Evolutionary conservation across 64 coral and sea anemone species (phyloP).

Genomic region (Orbicella faveolata): DNA sequence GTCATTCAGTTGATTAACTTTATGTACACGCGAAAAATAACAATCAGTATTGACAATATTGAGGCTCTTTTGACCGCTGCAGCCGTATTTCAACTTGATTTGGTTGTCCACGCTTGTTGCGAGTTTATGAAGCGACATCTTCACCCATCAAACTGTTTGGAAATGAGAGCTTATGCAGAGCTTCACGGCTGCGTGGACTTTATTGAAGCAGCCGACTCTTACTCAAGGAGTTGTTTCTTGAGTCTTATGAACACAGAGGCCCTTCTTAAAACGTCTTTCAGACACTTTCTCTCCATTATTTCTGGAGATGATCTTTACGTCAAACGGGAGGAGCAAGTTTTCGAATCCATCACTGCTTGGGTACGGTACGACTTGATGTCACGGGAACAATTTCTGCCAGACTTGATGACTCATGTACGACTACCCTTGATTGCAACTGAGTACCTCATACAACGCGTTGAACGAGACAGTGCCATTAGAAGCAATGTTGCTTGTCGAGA

Average conservation of each 20-base stretch:
- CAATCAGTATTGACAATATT: slow-evolving; percentile 89
- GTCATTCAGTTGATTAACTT: slow-evolving; percentile 81
- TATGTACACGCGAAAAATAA: slow-evolving; percentile 92
- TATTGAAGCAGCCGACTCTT: slow-evolving; percentile 72
- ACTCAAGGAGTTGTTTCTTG: slow-evolving; percentile 69
- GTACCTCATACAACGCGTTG: slow-evolving; percentile 68
- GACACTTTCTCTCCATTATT: slow-evolving; percentile 73
- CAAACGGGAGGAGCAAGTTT: slow-evolving; percentile 85
- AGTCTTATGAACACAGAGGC: slow-evolving; percentile 69
- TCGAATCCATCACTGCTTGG: slow-evolving; percentile 87
- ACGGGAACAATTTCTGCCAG: slow-evolving; percentile 50
- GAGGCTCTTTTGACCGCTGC: slow-evolving; percentile 85
- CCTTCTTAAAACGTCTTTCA: slow-evolving; percentile 77
- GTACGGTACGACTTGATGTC: slow-evolving; percentile 56
- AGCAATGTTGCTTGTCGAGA: slow-evolving; percentile 74
- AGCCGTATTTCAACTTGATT: slow-evolving; percentile 86
- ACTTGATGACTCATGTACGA: slow-evolving; percentile 73
- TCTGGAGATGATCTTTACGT: slow-evolving; percentile 76
- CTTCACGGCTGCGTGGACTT: slow-evolving; percentile 91
- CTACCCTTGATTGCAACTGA: slow-evolving; percentile 73
- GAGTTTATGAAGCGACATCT: slow-evolving; percentile 94
- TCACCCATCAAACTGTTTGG: slow-evolving; percentile 88
- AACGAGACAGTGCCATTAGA: slow-evolving; percentile 49
- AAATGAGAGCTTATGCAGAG: slow-evolving; percentile 92
- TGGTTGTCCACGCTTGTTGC: slow-evolving; percentile 91